Conservation (phyloP, 1,140 invertebrate species). For the Holotrichia oblita region DNA sequence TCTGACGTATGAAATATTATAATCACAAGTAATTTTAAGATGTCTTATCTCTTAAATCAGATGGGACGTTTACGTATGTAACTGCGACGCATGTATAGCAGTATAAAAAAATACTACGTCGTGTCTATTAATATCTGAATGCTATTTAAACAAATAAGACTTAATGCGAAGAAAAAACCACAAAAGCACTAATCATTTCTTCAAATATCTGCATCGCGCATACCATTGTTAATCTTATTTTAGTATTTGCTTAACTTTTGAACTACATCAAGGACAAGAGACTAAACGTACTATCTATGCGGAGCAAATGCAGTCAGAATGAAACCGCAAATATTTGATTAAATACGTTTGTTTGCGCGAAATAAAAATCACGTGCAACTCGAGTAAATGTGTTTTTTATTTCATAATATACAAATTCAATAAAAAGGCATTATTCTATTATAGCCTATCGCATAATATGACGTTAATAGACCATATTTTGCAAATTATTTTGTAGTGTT, state of each 20-base stretch:
- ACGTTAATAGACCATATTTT: too few species aligned
- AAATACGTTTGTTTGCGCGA: neutral
- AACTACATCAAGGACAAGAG: neutral
- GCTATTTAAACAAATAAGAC: neutral
- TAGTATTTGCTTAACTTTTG: constrained; percentile 6
- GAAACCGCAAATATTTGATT: neutral
- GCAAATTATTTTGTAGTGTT: too few species aligned
- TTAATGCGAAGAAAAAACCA: neutral
- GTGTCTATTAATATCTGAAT: neutral
- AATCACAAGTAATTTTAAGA: too few species aligned
- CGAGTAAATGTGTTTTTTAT: too few species aligned
- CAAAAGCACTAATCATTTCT: constrained; percentile 6
- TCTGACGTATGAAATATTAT: too few species aligned
- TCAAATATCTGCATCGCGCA: neutral
- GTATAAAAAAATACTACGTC: neutral
- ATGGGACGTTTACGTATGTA: neutral
- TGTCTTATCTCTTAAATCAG: too few species aligned
- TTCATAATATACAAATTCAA: too few species aligned
- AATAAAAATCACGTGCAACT: neutral
- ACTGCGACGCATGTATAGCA: neutral
- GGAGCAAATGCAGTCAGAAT: neutral
- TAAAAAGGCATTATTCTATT: too few species aligned
- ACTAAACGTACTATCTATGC: neutral
- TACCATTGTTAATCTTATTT: neutral
- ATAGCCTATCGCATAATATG: too few species aligned